Percentiles rank a stretch among this genome's conserved stretches.
Evolutionary conservation across 2,888 invertebrate genomes (phyloP).

Genomic region (Melanchra persicariae): DNA sequence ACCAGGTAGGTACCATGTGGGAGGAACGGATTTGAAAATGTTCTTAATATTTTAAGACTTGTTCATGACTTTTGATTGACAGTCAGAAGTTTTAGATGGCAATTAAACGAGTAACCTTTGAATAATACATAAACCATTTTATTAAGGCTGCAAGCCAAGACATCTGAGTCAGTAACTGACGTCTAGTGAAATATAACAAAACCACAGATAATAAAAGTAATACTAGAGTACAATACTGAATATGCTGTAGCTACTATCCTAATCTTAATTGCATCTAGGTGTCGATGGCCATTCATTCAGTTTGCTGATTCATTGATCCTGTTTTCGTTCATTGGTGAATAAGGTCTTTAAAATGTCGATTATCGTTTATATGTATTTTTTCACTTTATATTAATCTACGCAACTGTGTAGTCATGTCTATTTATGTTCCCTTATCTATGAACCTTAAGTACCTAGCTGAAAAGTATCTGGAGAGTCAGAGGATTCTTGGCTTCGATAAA

Average conservation of each 20-base stretch:
- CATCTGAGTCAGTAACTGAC: conserved; percentile 28
- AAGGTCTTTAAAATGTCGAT: neutral
- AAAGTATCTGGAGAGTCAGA: too few species aligned
- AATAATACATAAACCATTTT: conserved; percentile 6
- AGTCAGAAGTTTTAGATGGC: conserved; percentile 11
- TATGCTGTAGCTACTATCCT: neutral
- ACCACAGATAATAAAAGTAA: neutral
- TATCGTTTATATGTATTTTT: neutral
- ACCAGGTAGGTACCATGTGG: neutral
- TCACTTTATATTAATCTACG: too few species aligned
- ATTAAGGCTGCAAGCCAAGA: conserved; percentile 17
- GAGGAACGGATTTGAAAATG: neutral
- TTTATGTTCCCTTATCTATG: too few species aligned
- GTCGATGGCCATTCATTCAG: conserved; percentile 12
- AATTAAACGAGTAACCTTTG: conserved; percentile 44
- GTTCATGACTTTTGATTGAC: conserved; percentile 47
- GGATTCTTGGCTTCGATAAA: too few species aligned
- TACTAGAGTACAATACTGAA: neutral
- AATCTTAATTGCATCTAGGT: conserved; percentile 41
- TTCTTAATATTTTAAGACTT: neutral
- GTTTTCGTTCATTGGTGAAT: neutral
- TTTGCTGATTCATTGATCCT: conserved; percentile 38
- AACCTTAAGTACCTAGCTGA: too few species aligned
- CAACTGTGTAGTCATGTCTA: neutral
- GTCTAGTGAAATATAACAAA: conserved; percentile 5